Conservation (phyloP, 2,113 vertebrate species). For the Sisor rabdophorus region DNA sequence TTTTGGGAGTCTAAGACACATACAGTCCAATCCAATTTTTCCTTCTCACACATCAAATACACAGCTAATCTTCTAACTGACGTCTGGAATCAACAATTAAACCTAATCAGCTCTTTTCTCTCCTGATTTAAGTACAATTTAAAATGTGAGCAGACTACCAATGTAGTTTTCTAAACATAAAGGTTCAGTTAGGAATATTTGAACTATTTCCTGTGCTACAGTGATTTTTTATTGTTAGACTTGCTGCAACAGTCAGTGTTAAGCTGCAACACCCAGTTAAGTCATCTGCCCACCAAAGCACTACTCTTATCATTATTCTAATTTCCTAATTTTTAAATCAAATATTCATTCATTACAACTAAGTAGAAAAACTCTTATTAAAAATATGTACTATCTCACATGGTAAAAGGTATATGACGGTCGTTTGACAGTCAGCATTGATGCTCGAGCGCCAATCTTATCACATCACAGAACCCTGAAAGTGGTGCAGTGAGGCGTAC, state of each 20-base stretch:
- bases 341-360: no score
- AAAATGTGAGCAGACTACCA: not conserved
- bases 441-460: no score
- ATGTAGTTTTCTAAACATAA: not conserved
- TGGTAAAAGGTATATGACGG: no score
- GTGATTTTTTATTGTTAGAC: no score
- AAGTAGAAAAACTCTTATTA: no score
- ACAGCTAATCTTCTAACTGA: conserved; percentile 14
- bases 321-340: no score
- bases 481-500: conserved; percentile 57
- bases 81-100: conserved; percentile 13
- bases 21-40: not conserved
- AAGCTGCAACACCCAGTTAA: no score
- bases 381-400: no score
- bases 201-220: not conserved
- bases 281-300: no score
- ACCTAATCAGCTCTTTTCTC: not conserved
- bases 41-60: conserved; percentile 5
- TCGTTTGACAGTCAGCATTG: no score
- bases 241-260: no score
- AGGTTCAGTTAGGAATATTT: not conserved
- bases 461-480: not conserved
- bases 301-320: no score
- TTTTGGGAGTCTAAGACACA: not conserved
- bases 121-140: conserved; percentile 3